A percentile compares a stretch with the other conserved stretches of the same genome.
Conservation (phyloP, 2,888 invertebrate genomes). For the Phlogophora meticulosa region DNA sequence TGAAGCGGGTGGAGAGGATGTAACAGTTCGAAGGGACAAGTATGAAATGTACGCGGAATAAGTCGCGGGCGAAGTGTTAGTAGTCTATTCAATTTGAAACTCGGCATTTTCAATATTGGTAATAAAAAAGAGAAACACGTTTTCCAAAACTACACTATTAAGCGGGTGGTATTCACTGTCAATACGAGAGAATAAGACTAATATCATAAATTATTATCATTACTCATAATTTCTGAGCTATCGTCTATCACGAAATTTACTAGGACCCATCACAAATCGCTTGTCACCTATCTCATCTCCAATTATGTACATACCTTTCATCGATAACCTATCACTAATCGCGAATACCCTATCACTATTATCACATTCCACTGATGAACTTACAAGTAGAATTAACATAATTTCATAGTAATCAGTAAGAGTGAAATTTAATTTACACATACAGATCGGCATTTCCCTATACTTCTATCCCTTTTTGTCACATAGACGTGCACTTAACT, state of each 20-base stretch:
- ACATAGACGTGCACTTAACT: not conserved
- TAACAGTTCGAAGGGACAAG: too few relatives aligned
- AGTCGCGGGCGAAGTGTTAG: too few relatives aligned
- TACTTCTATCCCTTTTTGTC: not conserved
- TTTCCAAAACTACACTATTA: too few relatives aligned
- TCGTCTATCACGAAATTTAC: conserved; percentile 5
- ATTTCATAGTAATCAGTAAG: not conserved
- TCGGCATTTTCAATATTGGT: too few relatives aligned
- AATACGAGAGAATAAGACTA: not conserved
- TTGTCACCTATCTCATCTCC: conserved; percentile 8
- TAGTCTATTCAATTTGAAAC: too few relatives aligned
- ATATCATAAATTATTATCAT: not conserved
- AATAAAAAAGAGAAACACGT: too few relatives aligned
- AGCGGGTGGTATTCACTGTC: too few relatives aligned
- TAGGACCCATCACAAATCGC: conserved; percentile 8
- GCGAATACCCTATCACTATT: conserved; percentile 9
- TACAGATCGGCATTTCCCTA: not conserved
- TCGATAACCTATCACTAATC: conserved; percentile 31
- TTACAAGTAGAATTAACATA: conserved; percentile 1
- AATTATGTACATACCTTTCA: conserved; percentile 2
- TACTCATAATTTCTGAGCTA: not conserved
- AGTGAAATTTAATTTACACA: not conserved
- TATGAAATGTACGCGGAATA: too few relatives aligned
- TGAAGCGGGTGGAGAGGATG: too few relatives aligned
- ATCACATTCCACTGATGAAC: conserved; percentile 22